phyloP scores from a whole-genome alignment of 2,113 vertebrate genomes.

The Cyprinus carpio region DNA sequence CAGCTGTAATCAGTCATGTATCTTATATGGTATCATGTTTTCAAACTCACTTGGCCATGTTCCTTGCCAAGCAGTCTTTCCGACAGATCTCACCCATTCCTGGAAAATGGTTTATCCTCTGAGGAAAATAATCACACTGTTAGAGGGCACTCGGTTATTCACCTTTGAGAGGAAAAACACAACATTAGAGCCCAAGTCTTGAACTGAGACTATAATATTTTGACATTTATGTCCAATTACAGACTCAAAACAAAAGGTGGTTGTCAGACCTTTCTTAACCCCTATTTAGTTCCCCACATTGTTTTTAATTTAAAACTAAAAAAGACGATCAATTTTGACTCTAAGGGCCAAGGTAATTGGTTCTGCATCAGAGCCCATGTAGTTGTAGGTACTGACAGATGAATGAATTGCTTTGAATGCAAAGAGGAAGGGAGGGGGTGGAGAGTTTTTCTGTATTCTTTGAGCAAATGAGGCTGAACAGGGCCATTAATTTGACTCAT shows the following conservation, averaged over 20 bases:
- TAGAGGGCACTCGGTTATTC: slow-evolving; percentile 71
- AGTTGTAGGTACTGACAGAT: slow-evolving; percentile 77
- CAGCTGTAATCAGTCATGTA: slow-evolving; percentile 1
- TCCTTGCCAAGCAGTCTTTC: slow-evolving; percentile 98
- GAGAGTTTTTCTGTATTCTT: slow-evolving; percentile 76
- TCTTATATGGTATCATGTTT: slow-evolving; percentile 21
- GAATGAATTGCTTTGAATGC: slow-evolving; percentile 82
- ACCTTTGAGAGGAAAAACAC: slow-evolving; percentile 72
- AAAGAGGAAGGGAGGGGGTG: slow-evolving; percentile 57
- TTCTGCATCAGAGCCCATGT: slow-evolving; percentile 80
- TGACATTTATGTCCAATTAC: slow-evolving; percentile 86
- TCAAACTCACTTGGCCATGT: slow-evolving; percentile 97
- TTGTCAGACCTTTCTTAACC: slow-evolving; percentile 77
- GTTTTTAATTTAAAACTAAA: slow-evolving; percentile 69
- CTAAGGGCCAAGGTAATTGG: slow-evolving; percentile 80
- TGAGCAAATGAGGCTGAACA: slow-evolving; percentile 82
- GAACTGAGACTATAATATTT: slow-evolving; percentile 76
- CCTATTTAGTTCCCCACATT: slow-evolving; percentile 76
- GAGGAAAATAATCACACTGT: slow-evolving; percentile 74
- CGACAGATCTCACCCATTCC: slow-evolving; percentile 99
- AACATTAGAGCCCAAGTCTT: slow-evolving; percentile 76
- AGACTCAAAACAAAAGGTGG: slow-evolving; percentile 82
- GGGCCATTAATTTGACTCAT: slow-evolving; percentile 79
- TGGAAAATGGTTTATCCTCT: slow-evolving; percentile 99
- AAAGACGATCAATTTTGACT: slow-evolving; percentile 77